phyloP scores from a whole-genome alignment of 2,888 invertebrate genomes.

The Seira musarum region DNA sequence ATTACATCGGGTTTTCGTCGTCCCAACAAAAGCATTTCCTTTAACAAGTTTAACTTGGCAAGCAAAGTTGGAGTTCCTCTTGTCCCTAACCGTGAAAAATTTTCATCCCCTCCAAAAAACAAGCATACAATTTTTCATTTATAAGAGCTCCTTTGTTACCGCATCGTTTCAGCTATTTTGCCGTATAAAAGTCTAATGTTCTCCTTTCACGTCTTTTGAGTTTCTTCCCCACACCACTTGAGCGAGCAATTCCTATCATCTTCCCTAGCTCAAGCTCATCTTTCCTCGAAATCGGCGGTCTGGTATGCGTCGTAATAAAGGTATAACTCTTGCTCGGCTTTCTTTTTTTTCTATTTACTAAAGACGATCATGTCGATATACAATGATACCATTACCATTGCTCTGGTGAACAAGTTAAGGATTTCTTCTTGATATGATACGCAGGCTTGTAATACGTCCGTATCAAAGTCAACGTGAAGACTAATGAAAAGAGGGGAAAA shows the following conservation, averaged over 20 bases:
- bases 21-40: conserved; percentile 23
- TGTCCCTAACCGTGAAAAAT: conserved; percentile 50
- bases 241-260: too few relatives aligned
- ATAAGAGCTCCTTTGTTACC: conserved; percentile 4
- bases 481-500: conserved; percentile 12
- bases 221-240: neutral
- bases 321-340: conserved; percentile 6
- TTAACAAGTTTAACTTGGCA: conserved; percentile 28
- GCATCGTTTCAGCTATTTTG: conserved; percentile 8
- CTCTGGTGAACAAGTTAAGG: neutral
- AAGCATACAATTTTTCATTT: conserved; percentile 23
- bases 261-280: too few relatives aligned
- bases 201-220: neutral
- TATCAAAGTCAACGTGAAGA: neutral
- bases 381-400: neutral
- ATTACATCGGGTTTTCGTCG: neutral
- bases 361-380: neutral
- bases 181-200: too few relatives aligned
- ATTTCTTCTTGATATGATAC: conserved; percentile 8
- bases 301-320: neutral
- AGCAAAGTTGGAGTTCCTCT: conserved; percentile 13
- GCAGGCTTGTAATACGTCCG: conserved; percentile 1
- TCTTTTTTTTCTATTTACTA: neutral
- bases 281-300: too few relatives aligned
- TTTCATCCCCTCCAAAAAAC: conserved; percentile 41